A percentile compares a stretch with the other conserved stretches of the same genome.
phyloP scores from a whole-genome alignment of 2,888 invertebrate species.

The Camptogramma bilineatum region DNA sequence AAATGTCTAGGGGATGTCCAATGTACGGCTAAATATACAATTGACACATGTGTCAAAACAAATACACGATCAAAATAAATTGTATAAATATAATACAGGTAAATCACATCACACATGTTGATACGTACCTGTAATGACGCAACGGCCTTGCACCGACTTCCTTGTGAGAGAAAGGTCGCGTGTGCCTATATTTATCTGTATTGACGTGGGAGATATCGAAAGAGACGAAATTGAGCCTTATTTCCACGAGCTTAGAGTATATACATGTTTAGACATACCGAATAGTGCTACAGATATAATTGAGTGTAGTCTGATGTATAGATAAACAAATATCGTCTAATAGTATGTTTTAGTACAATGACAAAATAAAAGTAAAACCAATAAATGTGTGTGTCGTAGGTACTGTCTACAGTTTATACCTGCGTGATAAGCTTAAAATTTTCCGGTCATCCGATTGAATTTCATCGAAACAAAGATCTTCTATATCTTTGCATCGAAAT shows the following conservation, averaged over 20 bases:
- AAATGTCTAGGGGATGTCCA: too few species aligned
- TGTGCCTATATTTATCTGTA: conserved; percentile 30
- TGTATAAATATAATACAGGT: conserved; percentile 3
- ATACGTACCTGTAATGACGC: conserved; percentile 27
- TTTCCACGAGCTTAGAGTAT: not conserved
- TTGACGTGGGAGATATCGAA: conserved; percentile 22
- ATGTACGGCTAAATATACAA: too few species aligned
- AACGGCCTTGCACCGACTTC: conserved; percentile 44
- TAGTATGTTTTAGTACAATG: not conserved
- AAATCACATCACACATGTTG: not conserved
- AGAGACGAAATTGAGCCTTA: conserved; percentile 14
- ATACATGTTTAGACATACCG: not conserved
- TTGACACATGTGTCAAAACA: too few species aligned
- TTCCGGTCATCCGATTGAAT: too few species aligned
- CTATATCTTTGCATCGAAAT: too few species aligned
- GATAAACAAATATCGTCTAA: not conserved
- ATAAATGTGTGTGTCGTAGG: too few species aligned
- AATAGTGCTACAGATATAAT: not conserved
- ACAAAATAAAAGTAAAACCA: not conserved
- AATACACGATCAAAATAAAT: not conserved
- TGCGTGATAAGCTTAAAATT: too few species aligned
- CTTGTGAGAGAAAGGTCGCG: conserved; percentile 44
- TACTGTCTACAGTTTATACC: too few species aligned
- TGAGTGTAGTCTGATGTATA: not conserved
- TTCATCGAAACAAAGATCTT: too few species aligned